Evolutionary conservation across 2,797 vertebrate species (phyloP).

Genomic region (Schizothorax lantsangensis): DNA sequence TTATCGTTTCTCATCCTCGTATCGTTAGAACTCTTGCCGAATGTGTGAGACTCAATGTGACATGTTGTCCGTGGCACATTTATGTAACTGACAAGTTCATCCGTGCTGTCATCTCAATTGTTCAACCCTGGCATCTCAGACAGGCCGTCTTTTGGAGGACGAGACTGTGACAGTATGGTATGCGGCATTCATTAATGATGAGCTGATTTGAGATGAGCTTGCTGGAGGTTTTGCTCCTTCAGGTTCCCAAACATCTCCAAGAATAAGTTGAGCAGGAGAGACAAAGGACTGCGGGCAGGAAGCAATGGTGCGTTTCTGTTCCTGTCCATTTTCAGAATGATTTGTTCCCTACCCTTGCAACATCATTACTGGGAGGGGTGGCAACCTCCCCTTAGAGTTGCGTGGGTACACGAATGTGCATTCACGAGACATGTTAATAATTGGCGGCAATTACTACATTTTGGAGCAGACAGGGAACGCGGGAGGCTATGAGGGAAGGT

Average conservation of each 20-base stretch:
- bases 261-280: constrained; percentile 17
- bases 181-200: constrained; percentile 37
- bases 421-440: constrained; percentile 57
- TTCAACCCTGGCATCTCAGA: background rate
- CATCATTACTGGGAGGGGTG: constrained; percentile 26
- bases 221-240: constrained; percentile 28
- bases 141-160: constrained; percentile 6
- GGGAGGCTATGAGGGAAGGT: constrained; percentile 13
- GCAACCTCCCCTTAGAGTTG: constrained; percentile 6
- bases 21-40: constrained; percentile 44
- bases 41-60: constrained; percentile 43
- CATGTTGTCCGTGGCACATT: constrained; percentile 51
- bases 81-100: constrained; percentile 54
- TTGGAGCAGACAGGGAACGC: constrained; percentile 27
- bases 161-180: constrained; percentile 27
- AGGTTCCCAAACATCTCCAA: constrained; percentile 23
- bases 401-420: constrained; percentile 48
- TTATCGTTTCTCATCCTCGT: constrained; percentile 46
- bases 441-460: constrained; percentile 46
- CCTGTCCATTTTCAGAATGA: constrained; percentile 1
- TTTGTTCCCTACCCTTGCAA: background rate
- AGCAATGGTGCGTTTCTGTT: constrained; percentile 1
- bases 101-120: constrained; percentile 34
- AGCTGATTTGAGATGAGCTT: constrained; percentile 36
- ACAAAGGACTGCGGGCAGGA: constrained; percentile 28